Evolutionary conservation across 2,797 vertebrate species (phyloP).

Genomic region (Spinus olivaceus): DNA sequence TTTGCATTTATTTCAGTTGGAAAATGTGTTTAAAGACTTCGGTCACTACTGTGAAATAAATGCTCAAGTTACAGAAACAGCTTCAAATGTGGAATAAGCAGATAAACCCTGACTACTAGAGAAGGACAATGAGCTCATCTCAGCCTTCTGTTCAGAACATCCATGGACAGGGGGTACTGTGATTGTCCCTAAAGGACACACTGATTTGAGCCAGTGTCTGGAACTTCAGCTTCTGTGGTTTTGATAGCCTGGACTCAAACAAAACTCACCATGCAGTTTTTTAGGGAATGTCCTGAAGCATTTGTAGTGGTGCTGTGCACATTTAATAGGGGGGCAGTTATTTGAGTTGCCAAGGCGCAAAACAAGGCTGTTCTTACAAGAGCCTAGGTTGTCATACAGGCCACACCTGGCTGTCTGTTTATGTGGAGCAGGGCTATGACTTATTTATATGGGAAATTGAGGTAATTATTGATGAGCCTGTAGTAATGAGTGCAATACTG

Average conservation of each 20-base stretch:
- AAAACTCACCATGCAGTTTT: neutral
- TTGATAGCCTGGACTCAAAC: neutral
- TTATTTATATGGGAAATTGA: neutral
- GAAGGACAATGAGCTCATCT: neutral
- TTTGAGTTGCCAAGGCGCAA: neutral
- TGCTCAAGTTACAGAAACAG: neutral
- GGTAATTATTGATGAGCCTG: neutral
- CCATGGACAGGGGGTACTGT: rapidly evolving
- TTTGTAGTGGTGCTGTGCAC: neutral
- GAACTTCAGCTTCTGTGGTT: neutral
- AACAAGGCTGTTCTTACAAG: neutral
- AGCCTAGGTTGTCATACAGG: neutral
- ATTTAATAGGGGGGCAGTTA: neutral
- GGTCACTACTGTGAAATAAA: neutral
- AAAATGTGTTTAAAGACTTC: neutral
- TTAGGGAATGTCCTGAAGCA: neutral
- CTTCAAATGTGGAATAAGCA: neutral
- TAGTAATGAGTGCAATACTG: neutral
- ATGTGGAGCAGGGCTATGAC: neutral
- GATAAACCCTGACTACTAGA: neutral
- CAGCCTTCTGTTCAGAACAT: neutral
- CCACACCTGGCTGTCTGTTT: neutral
- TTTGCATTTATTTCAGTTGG: neutral
- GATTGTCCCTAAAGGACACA: neutral
- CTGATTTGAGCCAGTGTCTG: neutral